Conservation (phyloP, 2,888 invertebrate genomes). For the Drosophila paranaensis region DNA sequence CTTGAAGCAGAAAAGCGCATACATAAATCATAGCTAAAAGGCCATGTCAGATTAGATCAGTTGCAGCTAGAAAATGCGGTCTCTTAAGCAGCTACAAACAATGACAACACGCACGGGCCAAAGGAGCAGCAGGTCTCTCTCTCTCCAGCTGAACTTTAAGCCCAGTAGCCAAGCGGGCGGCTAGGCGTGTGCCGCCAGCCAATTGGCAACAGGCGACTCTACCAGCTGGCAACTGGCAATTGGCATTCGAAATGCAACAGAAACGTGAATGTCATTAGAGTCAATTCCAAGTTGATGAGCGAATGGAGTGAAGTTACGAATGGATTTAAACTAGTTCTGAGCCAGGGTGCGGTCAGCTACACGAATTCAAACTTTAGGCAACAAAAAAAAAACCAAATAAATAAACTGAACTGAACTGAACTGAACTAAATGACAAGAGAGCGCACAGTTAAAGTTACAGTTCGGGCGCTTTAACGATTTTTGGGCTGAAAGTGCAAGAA, state of each 20-base stretch:
- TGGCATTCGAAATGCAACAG: slow-evolving; percentile 59
- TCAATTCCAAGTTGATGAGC: slow-evolving; percentile 69
- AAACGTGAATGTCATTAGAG: slow-evolving; percentile 71
- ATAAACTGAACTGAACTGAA: slow-evolving; percentile 1
- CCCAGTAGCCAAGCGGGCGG: slow-evolving; percentile 55
- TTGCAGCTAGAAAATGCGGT: slow-evolving; percentile 17
- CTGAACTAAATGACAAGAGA: slow-evolving; percentile 22
- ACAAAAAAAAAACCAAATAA: background rate
- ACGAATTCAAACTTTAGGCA: slow-evolving; percentile 70
- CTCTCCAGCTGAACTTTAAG: slow-evolving; percentile 58
- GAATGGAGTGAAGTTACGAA: slow-evolving; percentile 21
- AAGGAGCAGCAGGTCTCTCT: slow-evolving; percentile 22
- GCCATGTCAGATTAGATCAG: slow-evolving; percentile 49
- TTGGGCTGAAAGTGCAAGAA: slow-evolving; percentile 68
- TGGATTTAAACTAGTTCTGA: slow-evolving; percentile 49
- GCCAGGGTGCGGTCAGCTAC: slow-evolving; percentile 46
- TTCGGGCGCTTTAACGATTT: slow-evolving; percentile 48
- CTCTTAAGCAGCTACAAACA: slow-evolving; percentile 14
- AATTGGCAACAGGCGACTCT: slow-evolving; percentile 13
- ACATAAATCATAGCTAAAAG: slow-evolving; percentile 71
- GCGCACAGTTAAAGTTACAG: slow-evolving; percentile 21
- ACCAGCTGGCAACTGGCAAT: slow-evolving; percentile 24
- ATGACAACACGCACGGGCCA: slow-evolving; percentile 47
- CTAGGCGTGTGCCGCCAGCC: slow-evolving; percentile 48
- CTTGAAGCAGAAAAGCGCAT: slow-evolving; percentile 57